Percentiles rank a stretch among this genome's conserved stretches.
Evolutionary conservation across 2,888 invertebrate species (phyloP).

Genomic region (Agrochola lota): DNA sequence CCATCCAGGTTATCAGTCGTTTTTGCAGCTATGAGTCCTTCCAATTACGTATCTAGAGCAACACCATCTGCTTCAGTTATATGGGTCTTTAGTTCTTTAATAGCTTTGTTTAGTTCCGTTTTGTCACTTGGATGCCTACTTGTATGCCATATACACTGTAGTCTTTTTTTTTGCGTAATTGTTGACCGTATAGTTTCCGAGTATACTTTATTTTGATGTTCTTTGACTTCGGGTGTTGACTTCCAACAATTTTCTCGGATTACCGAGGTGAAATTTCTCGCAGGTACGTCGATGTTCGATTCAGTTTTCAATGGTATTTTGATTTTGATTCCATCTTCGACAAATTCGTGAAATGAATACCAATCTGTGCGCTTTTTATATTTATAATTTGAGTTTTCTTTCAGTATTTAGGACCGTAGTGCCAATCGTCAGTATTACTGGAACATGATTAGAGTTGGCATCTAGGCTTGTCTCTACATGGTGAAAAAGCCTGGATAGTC

Average conservation of each 20-base stretch:
- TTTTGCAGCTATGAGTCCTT: not conserved
- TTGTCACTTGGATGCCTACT: constrained; percentile 1
- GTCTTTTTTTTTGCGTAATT: not conserved
- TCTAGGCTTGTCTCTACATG: not conserved
- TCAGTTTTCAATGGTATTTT: not conserved
- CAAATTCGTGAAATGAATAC: not conserved
- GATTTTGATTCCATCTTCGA: not conserved
- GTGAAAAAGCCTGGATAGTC: not conserved
- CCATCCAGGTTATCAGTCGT: not conserved
- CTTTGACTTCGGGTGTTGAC: not conserved
- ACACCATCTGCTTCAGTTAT: not conserved
- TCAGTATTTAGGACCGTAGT: not conserved
- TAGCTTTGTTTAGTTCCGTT: not conserved
- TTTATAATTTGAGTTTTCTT: not conserved
- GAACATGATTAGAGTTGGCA: not conserved
- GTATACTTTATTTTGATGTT: not conserved
- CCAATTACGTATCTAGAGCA: no score
- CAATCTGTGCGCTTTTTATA: not conserved
- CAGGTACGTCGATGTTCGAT: not conserved
- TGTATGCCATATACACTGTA: not conserved
- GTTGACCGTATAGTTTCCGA: not conserved
- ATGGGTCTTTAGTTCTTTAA: not conserved
- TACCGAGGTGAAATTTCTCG: not conserved
- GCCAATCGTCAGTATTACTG: not conserved
- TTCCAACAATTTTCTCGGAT: not conserved